These are phyloP conservation scores for Macrobrachium rosenbergii DNA, from an alignment of 1,140 invertebrate genomes.

Conservation along the genomic window DNA sequence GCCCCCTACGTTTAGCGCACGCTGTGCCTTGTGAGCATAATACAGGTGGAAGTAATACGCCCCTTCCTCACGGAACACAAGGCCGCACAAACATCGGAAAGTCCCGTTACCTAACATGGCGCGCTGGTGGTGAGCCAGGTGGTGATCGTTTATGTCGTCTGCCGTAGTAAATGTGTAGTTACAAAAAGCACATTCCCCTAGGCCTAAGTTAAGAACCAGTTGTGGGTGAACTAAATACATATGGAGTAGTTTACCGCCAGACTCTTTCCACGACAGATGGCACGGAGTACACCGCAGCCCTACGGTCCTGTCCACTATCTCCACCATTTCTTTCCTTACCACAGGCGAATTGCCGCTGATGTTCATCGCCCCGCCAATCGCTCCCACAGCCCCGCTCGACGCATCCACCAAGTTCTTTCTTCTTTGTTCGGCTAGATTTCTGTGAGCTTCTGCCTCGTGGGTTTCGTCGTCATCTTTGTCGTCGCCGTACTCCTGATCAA, in stretches of 20 bases:
- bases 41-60: conserved; percentile 66
- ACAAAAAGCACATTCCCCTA: conserved; percentile 64
- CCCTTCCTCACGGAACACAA: conserved; percentile 65
- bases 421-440: conserved; percentile 37
- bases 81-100: conserved; percentile 65
- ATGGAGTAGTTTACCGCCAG: conserved; percentile 61
- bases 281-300: conserved; percentile 61
- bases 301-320: conserved; percentile 57
- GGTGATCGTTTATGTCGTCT: conserved; percentile 65
- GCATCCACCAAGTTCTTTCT: conserved; percentile 39
- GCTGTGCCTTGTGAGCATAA: conserved; percentile 65
- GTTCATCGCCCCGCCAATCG: conserved; percentile 46
- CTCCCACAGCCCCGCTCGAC: conserved; percentile 53
- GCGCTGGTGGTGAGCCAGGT: conserved; percentile 62
- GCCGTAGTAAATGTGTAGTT: conserved; percentile 59
- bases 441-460: conserved; percentile 18
- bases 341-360: conserved; percentile 39
- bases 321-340: conserved; percentile 52
- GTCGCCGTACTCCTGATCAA: not conserved
- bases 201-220: conserved; percentile 61
- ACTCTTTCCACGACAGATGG: conserved; percentile 48
- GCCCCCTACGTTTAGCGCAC: conserved; percentile 59
- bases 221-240: conserved; percentile 65
- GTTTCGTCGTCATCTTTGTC: conserved; percentile 19
- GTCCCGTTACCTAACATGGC: conserved; percentile 57